phyloP scores from a whole-genome alignment of 2,888 invertebrate species.

The Cryptus viduatorius region DNA sequence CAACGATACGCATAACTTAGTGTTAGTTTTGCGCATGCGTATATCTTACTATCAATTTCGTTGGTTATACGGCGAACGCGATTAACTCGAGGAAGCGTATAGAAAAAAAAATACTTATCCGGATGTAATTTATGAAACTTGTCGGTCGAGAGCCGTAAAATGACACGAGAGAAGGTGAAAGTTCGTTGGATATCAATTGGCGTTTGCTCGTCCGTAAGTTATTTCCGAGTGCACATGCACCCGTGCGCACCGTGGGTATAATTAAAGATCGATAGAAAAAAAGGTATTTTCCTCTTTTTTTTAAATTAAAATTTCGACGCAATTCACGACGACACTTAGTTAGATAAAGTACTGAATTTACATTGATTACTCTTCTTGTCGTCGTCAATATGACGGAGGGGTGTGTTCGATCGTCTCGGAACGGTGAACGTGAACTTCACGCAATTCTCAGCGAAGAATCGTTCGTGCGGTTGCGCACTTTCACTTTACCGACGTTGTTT shows the following conservation, averaged over 20 bases:
- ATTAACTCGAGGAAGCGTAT: conserved; percentile 12
- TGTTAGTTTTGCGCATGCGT: conserved; percentile 28
- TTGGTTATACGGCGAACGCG: not conserved
- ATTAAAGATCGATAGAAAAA: not conserved
- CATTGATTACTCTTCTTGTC: conserved; percentile 11
- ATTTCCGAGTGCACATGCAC: conserved; percentile 37
- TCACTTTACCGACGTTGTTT: conserved; percentile 77
- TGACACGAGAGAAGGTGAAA: conserved; percentile 76
- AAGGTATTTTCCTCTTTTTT: conserved; percentile 12
- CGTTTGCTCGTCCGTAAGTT: conserved; percentile 54
- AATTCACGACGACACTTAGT: not conserved
- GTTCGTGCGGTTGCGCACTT: conserved; percentile 78
- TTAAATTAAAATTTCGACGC: not conserved
- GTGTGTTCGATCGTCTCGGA: conserved; percentile 67
- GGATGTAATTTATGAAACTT: conserved; percentile 54
- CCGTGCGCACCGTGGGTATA: conserved; percentile 4
- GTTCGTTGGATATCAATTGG: conserved; percentile 69
- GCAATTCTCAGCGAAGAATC: conserved; percentile 73
- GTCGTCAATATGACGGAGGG: conserved; percentile 6
- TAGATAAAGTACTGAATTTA: not conserved
- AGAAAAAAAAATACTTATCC: not conserved
- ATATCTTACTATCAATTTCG: conserved; percentile 54
- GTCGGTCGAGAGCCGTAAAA: conserved; percentile 44
- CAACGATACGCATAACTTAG: conserved; percentile 22
- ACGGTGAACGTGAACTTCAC: conserved; percentile 83